Evolutionary conservation across 2,888 invertebrate species (phyloP).

Genomic region (Oscheius sp.): DNA sequence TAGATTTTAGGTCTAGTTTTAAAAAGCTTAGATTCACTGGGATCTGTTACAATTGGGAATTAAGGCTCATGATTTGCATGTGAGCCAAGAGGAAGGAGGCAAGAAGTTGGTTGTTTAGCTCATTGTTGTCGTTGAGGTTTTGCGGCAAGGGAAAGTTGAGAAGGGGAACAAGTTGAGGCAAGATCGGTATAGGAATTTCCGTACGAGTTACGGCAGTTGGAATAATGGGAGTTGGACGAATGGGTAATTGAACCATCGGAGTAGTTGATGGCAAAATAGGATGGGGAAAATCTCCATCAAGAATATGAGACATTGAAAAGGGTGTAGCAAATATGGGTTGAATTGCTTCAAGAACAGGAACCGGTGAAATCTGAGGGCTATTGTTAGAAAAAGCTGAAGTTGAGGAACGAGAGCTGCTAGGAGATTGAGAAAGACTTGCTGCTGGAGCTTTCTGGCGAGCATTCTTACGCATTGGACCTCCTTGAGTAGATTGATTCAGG

Average conservation of each 20-base stretch:
- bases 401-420: neutral
- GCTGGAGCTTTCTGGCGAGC: neutral
- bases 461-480: neutral
- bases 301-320: slow-evolving; percentile 7
- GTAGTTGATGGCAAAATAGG: slow-evolving; percentile 2
- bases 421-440: neutral
- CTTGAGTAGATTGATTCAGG: neutral
- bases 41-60: no score
- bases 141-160: neutral
- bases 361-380: slow-evolving; percentile 3
- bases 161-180: neutral
- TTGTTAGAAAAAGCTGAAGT: neutral
- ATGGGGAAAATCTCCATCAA: neutral
- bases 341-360: neutral
- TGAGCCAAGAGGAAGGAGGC: neutral
- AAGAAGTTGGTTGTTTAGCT: neutral
- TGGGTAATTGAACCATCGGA: neutral
- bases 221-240: neutral
- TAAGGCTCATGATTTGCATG: neutral
- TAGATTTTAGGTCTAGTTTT: no score
- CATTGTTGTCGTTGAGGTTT: no score
- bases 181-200: no score
- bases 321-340: no score
- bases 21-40: no score
- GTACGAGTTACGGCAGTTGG: neutral